Evolutionary conservation across 1,140 invertebrate species (phyloP), one percentile per base, ranked within the genome.

Genomic region (Drosophila sp.): DNA sequence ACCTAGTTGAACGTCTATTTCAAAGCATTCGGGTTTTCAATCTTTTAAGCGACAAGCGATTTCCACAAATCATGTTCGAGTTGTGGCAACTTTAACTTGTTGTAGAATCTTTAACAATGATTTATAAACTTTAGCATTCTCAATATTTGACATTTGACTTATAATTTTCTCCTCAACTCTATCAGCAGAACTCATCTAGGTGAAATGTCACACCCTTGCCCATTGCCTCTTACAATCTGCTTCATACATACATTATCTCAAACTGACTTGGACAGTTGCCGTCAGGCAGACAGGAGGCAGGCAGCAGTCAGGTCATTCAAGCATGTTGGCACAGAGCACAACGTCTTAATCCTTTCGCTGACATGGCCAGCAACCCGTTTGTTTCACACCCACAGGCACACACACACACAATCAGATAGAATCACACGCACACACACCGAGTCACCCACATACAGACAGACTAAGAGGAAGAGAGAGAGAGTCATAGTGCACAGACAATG

Each of bases 321-420:
- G 66, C 47, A 47, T 57, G 60, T 32, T 54, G 40, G 55, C 60
- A 66, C 44, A 54, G 33, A 44, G 33, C 75, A 73, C 75, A 76
- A 74, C 79, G 66, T 87, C 82, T 82, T 86, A 87, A 87, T 82
- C 83, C 82, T 58, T 72, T 76, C 33, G 57, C 72, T 64, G 76
- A 65, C 65, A 79, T n/a, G 64, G 38, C 30, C 32, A 60, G 32
- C 11, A n/a, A 27, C 33, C 41, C 33, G 35, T 55, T 66, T 73
- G 69, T 60, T 67, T 60, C 73, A 66, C 47, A 62, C 60, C 40
- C 60, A 47, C 38, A 66, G 33, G 75, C 33, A 76, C 67, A 56
- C 55, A 56, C 38, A 40, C 33, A 40, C 7, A 50, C 23, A 50
- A 7, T 27, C 44, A 38, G 35, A 38, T 38, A 35, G 33, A 35